phyloP scores from a whole-genome alignment of 2,113 vertebrate species.

The Salvelinus alpinus region DNA sequence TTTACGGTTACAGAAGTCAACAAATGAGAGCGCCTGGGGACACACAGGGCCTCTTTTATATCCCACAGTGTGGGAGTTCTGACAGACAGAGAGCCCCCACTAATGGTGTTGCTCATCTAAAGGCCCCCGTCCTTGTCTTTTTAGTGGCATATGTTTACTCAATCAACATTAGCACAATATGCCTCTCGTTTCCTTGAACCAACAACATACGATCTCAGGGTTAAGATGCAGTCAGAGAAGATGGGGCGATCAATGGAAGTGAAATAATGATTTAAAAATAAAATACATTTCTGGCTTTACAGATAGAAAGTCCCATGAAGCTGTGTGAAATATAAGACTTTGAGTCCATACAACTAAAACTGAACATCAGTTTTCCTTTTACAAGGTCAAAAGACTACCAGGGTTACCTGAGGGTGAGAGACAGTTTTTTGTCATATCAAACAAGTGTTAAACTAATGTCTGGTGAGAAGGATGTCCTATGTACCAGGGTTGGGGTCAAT shows the following conservation, averaged over 20 bases:
- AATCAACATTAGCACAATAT: conserved; percentile 7
- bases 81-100: not conserved
- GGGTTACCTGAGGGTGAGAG: not conserved
- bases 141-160: conserved; percentile 35
- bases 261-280: too few relatives aligned
- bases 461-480: too few relatives aligned
- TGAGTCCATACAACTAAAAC: not conserved
- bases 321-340: not conserved
- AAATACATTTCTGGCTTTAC: too few relatives aligned
- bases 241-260: not conserved
- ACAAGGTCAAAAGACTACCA: not conserved
- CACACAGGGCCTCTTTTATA: conserved; percentile 5
- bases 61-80: conserved; percentile 4
- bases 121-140: conserved; percentile 20
- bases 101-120: conserved; percentile 39
- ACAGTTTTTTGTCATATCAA: not conserved
- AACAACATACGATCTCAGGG: not conserved
- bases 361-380: not conserved
- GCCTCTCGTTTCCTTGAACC: not conserved
- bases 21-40: too few relatives aligned
- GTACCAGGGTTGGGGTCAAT: too few relatives aligned
- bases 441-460: not conserved
- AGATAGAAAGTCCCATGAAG: too few relatives aligned
- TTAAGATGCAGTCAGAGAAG: not conserved
- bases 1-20: too few relatives aligned